phyloP scores from a whole-genome alignment of 1,140 invertebrate species.

The Aphidius ervi region DNA sequence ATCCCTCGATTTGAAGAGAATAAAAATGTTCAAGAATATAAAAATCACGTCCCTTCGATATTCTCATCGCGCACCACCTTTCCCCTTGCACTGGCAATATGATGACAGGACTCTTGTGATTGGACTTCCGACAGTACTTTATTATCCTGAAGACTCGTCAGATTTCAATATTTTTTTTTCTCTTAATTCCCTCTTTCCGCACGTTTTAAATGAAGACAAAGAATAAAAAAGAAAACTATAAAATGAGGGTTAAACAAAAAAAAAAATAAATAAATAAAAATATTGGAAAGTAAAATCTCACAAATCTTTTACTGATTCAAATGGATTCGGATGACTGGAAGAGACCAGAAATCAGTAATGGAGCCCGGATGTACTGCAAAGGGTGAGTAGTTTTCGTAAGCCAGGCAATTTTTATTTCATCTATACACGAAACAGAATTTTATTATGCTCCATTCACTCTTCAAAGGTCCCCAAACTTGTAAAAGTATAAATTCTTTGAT shows the following conservation, averaged over 20 bases:
- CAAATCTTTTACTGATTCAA: conserved; percentile 46
- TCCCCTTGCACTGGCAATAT: background rate
- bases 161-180: conserved; percentile 10
- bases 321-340: conserved; percentile 45
- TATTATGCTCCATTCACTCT: too few species aligned
- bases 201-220: conserved; percentile 2
- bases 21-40: conserved; percentile 16
- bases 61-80: conserved; percentile 17
- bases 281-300: conserved; percentile 27
- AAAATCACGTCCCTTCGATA: conserved; percentile 20
- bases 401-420: conserved; percentile 37
- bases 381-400: conserved; percentile 33
- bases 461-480: too few species aligned
- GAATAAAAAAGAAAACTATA: background rate
- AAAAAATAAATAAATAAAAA: conserved; percentile 32
- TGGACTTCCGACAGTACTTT: conserved; percentile 31
- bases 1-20: background rate
- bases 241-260: background rate
- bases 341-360: conserved; percentile 47
- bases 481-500: too few species aligned
- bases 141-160: conserved; percentile 13
- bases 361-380: conserved; percentile 48
- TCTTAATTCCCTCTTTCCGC: conserved; percentile 3
- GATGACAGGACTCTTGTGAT: conserved; percentile 32
- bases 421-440: conserved; percentile 40